Conservation (phyloP, 2,888 invertebrate species). For the Melitaea athalia region DNA sequence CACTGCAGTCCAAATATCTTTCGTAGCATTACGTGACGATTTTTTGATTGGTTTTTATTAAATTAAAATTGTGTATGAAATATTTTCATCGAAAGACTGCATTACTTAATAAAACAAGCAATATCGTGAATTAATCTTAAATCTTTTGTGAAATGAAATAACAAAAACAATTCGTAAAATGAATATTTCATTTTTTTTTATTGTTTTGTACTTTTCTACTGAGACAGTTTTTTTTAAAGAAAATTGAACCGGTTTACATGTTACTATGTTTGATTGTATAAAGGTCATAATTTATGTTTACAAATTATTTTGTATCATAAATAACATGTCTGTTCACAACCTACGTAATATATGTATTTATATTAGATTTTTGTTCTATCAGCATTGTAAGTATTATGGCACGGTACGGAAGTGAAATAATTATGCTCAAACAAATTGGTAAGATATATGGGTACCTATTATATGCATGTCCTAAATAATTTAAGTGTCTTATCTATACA, state of each 20-base stretch:
- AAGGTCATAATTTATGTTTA: background rate
- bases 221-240: background rate
- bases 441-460: too few relatives aligned
- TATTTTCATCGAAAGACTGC: background rate
- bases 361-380: too few relatives aligned
- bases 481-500: too few relatives aligned
- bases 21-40: slow-evolving; percentile 17
- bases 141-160: too few relatives aligned
- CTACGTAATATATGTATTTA: background rate
- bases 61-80: background rate
- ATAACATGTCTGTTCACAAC: background rate
- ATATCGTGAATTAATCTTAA: too few relatives aligned
- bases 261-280: background rate
- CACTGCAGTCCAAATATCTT: slow-evolving; percentile 11
- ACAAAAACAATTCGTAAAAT: too few relatives aligned
- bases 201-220: background rate
- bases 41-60: slow-evolving; percentile 9
- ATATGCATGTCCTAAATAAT: too few relatives aligned
- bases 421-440: too few relatives aligned
- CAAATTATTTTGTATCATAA: background rate
- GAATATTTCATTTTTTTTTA: background rate
- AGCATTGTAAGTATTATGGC: too few relatives aligned
- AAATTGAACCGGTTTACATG: background rate
- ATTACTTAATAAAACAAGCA: too few relatives aligned
- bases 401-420: too few relatives aligned